These are phyloP conservation scores for Coreoperca whiteheadi DNA, from an alignment of 2,113 vertebrate species.

Conservation along the genomic window DNA sequence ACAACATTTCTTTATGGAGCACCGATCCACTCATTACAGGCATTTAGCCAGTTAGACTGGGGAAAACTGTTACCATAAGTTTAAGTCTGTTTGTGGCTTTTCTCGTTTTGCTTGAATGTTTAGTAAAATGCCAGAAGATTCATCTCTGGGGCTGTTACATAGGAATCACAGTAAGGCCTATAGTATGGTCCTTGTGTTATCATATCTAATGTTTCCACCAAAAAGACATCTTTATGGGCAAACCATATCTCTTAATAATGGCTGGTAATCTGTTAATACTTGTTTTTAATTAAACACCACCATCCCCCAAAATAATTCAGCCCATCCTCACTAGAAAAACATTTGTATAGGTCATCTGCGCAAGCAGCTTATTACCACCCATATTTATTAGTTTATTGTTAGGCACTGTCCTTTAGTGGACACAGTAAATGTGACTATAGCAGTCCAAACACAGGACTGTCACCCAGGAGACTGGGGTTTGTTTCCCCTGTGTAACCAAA, in stretches of 20 bases:
- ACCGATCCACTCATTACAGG: background rate
- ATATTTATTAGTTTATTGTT: too few species aligned
- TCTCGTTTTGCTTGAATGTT: background rate
- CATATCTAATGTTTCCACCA: background rate
- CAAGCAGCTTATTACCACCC: too few species aligned
- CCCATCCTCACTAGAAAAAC: too few species aligned
- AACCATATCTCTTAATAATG: too few species aligned
- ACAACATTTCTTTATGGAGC: background rate
- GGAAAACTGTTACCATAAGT: background rate
- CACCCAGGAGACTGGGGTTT: too few species aligned
- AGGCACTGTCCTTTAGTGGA: too few species aligned
- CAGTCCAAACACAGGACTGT: too few species aligned
- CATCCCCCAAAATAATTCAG: background rate
- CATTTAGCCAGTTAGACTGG: background rate
- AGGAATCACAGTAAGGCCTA: background rate
- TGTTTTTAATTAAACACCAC: background rate
- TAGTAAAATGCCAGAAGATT: background rate
- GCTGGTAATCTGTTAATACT: background rate
- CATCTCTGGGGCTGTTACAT: background rate
- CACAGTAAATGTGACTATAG: too few species aligned
- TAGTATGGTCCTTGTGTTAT: background rate
- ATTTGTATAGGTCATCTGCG: too few species aligned
- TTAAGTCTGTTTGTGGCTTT: constrained; percentile 2
- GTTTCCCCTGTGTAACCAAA: too few species aligned
- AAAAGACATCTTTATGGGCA: background rate